phyloP scores from a whole-genome alignment of 2,888 invertebrate species.

The Noctua fimbriata region DNA sequence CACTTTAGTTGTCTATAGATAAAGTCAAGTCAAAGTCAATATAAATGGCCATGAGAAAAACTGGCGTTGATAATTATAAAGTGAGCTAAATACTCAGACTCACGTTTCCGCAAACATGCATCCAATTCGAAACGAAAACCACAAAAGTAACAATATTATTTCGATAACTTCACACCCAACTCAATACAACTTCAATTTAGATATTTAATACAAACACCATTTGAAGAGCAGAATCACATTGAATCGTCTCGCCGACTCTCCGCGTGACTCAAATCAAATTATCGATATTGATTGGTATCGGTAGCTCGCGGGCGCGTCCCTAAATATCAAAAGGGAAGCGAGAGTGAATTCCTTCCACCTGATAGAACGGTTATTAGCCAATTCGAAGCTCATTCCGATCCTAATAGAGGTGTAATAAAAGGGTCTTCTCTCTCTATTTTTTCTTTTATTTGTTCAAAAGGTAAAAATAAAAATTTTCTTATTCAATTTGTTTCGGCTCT shows the following conservation, averaged over 20 bases:
- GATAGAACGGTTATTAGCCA: constrained; percentile 90
- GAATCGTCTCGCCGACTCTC: constrained; percentile 10
- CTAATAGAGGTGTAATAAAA: constrained; percentile 90
- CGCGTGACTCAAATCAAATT: constrained; percentile 47
- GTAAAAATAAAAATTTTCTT: constrained; percentile 81
- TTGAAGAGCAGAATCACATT: constrained; percentile 29
- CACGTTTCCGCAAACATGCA: neutral
- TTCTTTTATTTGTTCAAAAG: constrained; percentile 83
- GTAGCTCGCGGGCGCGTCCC: constrained; percentile 66
- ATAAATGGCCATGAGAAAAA: neutral
- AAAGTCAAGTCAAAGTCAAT: neutral
- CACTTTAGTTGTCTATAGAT: neutral
- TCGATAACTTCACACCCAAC: neutral
- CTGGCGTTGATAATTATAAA: neutral
- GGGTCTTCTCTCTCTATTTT: constrained; percentile 83
- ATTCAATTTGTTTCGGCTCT: constrained; percentile 82
- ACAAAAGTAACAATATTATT: neutral
- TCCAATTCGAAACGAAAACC: neutral
- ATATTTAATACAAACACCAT: constrained; percentile 42
- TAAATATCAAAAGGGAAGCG: constrained; percentile 74
- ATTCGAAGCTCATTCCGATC: constrained; percentile 88
- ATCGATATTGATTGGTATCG: constrained; percentile 67
- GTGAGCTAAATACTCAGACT: neutral
- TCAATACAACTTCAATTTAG: constrained; percentile 18
- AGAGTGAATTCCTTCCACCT: constrained; percentile 90